Base-by-base conservation (phyloP, 1,140 invertebrate genomes). In the Drosophila rhopaloa region DNA sequence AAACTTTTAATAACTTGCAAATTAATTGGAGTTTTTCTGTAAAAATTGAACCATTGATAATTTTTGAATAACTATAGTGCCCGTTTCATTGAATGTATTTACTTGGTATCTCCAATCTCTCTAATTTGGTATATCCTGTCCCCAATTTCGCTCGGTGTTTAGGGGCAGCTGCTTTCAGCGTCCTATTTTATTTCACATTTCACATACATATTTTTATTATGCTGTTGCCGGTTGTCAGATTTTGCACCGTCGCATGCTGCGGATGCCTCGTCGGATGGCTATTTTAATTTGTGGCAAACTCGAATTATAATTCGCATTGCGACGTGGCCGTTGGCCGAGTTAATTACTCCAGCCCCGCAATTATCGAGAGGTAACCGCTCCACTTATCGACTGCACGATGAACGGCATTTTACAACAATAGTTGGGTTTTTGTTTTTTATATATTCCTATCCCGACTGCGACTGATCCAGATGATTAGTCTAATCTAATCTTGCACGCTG, bases 201-300 rank as follows among this genome's bases (percentile, higher is more conserved):
- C 44, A 72, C 57, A 60, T 65, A 65, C 53, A 62, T 71, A 67
- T 66, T 81, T 57, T 84, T 89, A 84, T 84, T 76, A 83, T 83
- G 76, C 86, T 80, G 63, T 70, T 76, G 58, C 81, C 47, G 70
- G 46, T 80, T 88, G 84, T 84, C 84, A 88, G 84, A 88, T 88
- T 88, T 83, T 67, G 65, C 51, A 71, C 44, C 67, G 78, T 77
- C 62, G 76, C 80, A 88, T 89, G 79, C 83, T 84, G 60, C 63
- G 50, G 75, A 88, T 88, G 80, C 72, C 66, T 63, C 60, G 48
- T 66, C 57, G 61, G 46, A 70, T 84, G 84, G 84, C 85, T 83
- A 88, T 88, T 88, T 88, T 89, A 89, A 86, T 86, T 86, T 86
- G 84, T 83, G 75, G 84, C 80, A 67, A 86, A 77, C 80, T 83